phyloP scores from a whole-genome alignment of 2,797 vertebrate genomes.

The Onychomys leucogaster region DNA sequence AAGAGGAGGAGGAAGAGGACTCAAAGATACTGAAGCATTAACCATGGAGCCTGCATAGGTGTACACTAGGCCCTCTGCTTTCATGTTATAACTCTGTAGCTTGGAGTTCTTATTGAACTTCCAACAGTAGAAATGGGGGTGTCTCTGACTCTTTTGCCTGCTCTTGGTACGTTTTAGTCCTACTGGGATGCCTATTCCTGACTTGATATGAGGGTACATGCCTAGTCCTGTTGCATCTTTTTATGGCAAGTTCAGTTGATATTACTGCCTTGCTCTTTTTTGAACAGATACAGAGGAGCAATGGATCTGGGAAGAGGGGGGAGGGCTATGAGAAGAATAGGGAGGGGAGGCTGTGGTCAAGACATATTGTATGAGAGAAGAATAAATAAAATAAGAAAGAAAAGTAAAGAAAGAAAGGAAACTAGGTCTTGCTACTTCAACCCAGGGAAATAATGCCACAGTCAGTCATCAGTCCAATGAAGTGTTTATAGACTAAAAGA shows the following conservation, averaged over 20 bases:
- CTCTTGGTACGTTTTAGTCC: neutral
- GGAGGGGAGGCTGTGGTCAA: neutral
- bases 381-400: neutral
- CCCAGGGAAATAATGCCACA: neutral
- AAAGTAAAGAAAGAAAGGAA: neutral
- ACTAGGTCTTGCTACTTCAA: neutral
- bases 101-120: too few species aligned
- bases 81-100: too few species aligned
- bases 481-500: neutral
- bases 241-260: neutral
- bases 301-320: neutral
- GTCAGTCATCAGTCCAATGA: neutral
- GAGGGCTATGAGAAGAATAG: neutral
- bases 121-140: too few species aligned
- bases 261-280: neutral
- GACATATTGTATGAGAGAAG: neutral
- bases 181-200: neutral
- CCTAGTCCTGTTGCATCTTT: neutral
- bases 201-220: neutral
- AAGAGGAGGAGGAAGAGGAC: too few species aligned
- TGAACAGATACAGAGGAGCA: neutral
- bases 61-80: too few species aligned
- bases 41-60: too few species aligned
- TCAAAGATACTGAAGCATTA: too few species aligned
- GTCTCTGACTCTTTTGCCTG: neutral